Evolutionary conservation across 2,797 vertebrate genomes (phyloP).

Genomic region (Iguana delicatissima): DNA sequence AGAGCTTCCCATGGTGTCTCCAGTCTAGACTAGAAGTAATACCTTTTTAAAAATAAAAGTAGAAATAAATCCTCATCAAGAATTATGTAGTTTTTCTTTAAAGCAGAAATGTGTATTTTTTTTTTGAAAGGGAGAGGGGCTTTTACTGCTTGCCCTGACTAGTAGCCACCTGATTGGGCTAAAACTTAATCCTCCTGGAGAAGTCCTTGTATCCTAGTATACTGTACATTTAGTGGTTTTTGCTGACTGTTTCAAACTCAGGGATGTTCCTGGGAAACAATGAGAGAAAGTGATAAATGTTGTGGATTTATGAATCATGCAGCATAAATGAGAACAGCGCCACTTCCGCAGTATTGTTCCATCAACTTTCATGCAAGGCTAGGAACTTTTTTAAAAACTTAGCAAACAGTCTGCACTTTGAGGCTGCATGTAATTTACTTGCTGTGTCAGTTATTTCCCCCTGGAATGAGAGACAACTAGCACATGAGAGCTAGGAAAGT

Average conservation of each 20-base stretch:
- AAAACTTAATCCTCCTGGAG: background rate
- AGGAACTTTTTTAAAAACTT: background rate
- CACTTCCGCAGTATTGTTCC: background rate
- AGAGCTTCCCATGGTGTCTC: background rate
- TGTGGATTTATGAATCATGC: background rate
- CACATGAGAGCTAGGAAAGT: background rate
- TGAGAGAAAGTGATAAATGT: background rate
- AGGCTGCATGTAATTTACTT: background rate
- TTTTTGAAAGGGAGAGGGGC: background rate
- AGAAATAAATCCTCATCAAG: background rate
- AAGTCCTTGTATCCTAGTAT: background rate
- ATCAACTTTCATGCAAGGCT: background rate
- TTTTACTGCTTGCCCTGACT: slow-evolving; percentile 14
- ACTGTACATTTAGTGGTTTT: background rate
- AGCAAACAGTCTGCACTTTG: background rate
- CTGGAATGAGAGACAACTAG: background rate
- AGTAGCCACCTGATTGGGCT: slow-evolving; percentile 16
- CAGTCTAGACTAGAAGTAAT: background rate
- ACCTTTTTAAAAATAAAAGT: background rate
- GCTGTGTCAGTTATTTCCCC: background rate
- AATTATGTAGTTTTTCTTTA: slow-evolving; percentile 5
- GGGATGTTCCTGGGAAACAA: background rate
- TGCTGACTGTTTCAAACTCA: background rate
- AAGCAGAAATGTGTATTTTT: background rate
- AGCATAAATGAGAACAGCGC: background rate